A percentile compares a stretch with the other conserved stretches of the same genome.
These are phyloP conservation scores for Pogonocichla stellata DNA, from an alignment of 2,113 vertebrate genomes.

Conservation along the genomic window DNA sequence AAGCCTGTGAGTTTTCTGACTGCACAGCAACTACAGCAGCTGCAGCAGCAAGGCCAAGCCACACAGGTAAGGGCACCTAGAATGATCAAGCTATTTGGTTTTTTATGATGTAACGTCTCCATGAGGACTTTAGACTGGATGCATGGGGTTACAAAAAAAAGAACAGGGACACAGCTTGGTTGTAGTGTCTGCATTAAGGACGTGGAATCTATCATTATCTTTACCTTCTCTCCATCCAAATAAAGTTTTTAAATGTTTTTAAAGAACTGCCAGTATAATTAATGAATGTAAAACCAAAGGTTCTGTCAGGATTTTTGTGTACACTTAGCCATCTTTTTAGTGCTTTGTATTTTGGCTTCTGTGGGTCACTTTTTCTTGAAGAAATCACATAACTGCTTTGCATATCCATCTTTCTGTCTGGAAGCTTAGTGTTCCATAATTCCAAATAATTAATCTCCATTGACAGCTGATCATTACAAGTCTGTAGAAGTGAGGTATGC, in stretches of 20 bases:
- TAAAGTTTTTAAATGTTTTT: not conserved
- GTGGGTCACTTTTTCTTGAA: not conserved
- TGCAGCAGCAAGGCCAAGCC: conserved; percentile 96
- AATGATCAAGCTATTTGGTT: not conserved
- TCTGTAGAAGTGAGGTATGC: not conserved
- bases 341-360: not conserved
- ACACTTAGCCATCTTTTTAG: not conserved
- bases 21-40: conserved; percentile 95
- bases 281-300: not conserved
- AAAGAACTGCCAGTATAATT: not conserved
- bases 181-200: not conserved
- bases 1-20: conserved; percentile 98
- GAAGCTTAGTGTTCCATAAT: not conserved
- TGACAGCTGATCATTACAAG: not conserved
- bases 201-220: not conserved
- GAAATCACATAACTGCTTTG: not conserved
- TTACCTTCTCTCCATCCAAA: not conserved
- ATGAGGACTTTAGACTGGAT: not conserved
- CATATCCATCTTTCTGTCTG: not conserved
- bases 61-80: conserved; percentile 82
- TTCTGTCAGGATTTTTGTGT: not conserved
- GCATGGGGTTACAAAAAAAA: fast-evolving
- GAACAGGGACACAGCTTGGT: not conserved
- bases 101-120: not conserved
- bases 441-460: not conserved